Conservation (phyloP, 35 echinoderm and acorn worm species). For the Apostichopus japonicus region DNA sequence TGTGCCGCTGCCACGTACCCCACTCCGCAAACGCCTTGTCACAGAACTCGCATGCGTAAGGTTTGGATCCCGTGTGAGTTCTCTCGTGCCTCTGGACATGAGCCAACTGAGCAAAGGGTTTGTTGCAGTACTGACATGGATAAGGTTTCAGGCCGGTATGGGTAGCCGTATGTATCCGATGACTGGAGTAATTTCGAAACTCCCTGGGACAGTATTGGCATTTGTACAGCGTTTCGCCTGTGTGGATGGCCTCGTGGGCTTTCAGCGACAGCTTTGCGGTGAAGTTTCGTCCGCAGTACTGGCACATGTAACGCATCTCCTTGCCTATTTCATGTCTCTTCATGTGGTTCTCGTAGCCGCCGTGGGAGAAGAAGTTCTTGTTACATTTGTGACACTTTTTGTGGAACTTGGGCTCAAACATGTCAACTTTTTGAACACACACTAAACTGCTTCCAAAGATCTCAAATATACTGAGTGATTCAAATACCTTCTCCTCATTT, state of each 20-base stretch:
- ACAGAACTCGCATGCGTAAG: conserved; percentile 60
- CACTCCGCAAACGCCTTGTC: conserved; percentile 62
- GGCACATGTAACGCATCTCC: conserved; percentile 47
- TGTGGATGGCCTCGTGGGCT: conserved; percentile 67
- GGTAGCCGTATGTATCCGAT: conserved; percentile 70
- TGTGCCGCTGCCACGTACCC: conserved; percentile 62
- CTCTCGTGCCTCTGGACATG: conserved; percentile 65
- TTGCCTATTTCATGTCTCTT: conserved; percentile 33
- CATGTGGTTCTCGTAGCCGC: conserved; percentile 41
- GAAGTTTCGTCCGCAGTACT: conserved; percentile 63
- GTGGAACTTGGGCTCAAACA: conserved; percentile 58
- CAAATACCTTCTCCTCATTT: conserved; percentile 53
- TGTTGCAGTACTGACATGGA: conserved; percentile 62
- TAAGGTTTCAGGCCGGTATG: conserved; percentile 78
- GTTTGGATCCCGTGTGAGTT: conserved; percentile 60
- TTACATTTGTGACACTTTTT: conserved; percentile 49
- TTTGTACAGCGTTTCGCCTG: conserved; percentile 66
- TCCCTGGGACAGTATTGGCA: conserved; percentile 67
- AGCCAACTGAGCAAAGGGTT: conserved; percentile 63
- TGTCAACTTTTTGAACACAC: conserved; percentile 25
- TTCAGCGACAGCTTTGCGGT: conserved; percentile 49
- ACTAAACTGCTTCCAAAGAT: conserved; percentile 7
- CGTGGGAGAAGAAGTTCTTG: conserved; percentile 47
- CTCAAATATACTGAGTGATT: conserved; percentile 55
- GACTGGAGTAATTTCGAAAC: conserved; percentile 71